Evolutionary conservation across 2,113 vertebrate species (phyloP).

Genomic region (Osmerus mordax): DNA sequence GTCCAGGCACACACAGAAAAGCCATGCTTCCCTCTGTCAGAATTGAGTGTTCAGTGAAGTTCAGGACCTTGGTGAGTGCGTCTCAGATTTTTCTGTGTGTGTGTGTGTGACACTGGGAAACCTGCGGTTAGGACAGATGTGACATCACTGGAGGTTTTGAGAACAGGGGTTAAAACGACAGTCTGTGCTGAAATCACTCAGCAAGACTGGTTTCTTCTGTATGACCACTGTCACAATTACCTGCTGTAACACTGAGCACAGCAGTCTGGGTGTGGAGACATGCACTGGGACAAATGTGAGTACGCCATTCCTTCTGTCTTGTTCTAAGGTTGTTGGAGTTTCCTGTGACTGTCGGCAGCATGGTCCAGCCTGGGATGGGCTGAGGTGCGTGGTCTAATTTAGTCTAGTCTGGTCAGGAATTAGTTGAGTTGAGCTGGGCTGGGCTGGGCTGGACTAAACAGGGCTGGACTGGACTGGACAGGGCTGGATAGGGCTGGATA

Average conservation of each 20-base stretch:
- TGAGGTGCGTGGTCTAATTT: no score
- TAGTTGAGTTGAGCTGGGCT: no score
- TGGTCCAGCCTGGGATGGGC: no score
- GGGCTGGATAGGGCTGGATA: no score
- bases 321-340: neutral
- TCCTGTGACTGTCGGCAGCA: neutral
- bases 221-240: constrained; percentile 17
- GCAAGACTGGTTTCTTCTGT: constrained; percentile 35
- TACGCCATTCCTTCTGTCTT: constrained; percentile 34
- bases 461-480: no score
- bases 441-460: no score
- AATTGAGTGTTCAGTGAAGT: neutral
- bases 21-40: no score
- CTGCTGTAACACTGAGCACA: constrained; percentile 2
- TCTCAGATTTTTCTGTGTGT: neutral
- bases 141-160: constrained; percentile 59
- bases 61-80: neutral
- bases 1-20: no score
- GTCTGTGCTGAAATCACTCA: constrained; percentile 39
- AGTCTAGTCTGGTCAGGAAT: no score
- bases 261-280: constrained; percentile 11
- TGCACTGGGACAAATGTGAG: constrained; percentile 79
- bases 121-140: constrained; percentile 52
- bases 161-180: constrained; percentile 60
- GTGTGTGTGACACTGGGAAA: constrained; percentile 31